phyloP scores from a whole-genome alignment of 2,888 invertebrate species.

The Trissolcus brochymenae region DNA sequence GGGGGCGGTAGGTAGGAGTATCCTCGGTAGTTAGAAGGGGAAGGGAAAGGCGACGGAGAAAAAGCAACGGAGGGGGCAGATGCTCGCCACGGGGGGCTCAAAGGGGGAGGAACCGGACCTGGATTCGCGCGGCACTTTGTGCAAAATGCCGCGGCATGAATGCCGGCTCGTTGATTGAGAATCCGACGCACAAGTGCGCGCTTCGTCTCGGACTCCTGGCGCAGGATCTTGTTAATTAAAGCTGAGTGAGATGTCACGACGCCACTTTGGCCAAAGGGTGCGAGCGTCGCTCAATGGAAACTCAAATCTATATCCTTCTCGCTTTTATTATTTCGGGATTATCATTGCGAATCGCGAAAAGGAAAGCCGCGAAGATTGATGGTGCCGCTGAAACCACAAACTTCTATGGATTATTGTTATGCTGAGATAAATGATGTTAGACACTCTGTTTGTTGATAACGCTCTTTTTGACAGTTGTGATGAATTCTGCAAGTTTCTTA shows the following conservation, averaged over 20 bases:
- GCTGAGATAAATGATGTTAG: constrained; percentile 31
- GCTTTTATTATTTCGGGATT: constrained; percentile 54
- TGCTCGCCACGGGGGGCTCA: constrained; percentile 36
- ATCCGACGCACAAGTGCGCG: constrained; percentile 61
- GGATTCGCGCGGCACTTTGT: constrained; percentile 60
- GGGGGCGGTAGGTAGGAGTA: constrained; percentile 58
- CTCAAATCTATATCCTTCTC: constrained; percentile 35
- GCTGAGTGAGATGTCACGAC: constrained; percentile 73
- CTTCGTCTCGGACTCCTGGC: constrained; percentile 59
- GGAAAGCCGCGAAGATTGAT: constrained; percentile 43
- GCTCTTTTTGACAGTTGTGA: constrained; percentile 41
- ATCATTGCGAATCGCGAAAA: constrained; percentile 44
- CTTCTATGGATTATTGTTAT: constrained; percentile 39
- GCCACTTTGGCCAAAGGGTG: constrained; percentile 53
- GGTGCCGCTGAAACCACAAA: constrained; percentile 34
- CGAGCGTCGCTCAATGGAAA: constrained; percentile 28
- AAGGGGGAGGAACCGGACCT: constrained; percentile 39
- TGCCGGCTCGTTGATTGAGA: constrained; percentile 72
- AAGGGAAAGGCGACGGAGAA: constrained; percentile 30
- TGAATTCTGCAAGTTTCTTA: constrained; percentile 25
- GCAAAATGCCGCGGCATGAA: constrained; percentile 65
- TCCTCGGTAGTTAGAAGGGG: constrained; percentile 36
- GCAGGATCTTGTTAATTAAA: constrained; percentile 73
- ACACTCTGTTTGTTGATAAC: constrained; percentile 40
- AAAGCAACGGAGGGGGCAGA: constrained; percentile 14